These are phyloP conservation scores for Zaprionus vittiger DNA, from an alignment of 1,140 invertebrate species.

Conservation along the genomic window DNA sequence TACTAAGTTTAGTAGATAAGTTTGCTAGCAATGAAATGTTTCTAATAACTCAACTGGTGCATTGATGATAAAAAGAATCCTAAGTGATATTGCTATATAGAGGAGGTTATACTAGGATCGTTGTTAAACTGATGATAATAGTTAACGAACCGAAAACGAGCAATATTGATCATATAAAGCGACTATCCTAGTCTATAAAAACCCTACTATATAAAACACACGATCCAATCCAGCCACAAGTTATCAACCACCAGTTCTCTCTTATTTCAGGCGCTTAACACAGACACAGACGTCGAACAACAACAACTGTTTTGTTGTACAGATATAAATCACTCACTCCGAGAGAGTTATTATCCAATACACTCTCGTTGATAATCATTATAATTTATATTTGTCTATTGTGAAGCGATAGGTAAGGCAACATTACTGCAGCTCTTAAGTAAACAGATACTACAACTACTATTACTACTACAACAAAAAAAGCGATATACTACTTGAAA, in stretches of 20 bases:
- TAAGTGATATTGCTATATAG: slow-evolving; percentile 54
- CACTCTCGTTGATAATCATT: slow-evolving; percentile 52
- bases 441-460: slow-evolving; percentile 71
- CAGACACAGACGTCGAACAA: slow-evolving; percentile 60
- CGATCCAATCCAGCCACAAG: slow-evolving; percentile 72
- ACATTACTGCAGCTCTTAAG: slow-evolving; percentile 75
- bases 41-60: slow-evolving; percentile 77
- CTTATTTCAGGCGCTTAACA: slow-evolving; percentile 87
- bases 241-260: slow-evolving; percentile 89
- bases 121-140: slow-evolving; percentile 27
- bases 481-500: slow-evolving; percentile 12
- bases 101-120: slow-evolving; percentile 45
- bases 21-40: slow-evolving; percentile 49
- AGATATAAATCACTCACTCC: slow-evolving; percentile 55
- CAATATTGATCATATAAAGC: slow-evolving; percentile 6
- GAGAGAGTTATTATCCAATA: slow-evolving; percentile 45
- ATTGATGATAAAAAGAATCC: slow-evolving; percentile 72
- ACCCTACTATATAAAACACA: slow-evolving; percentile 53
- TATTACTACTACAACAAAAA: slow-evolving; percentile 15
- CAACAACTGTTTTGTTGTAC: slow-evolving; percentile 58
- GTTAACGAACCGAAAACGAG: not conserved
- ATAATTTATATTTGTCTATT: slow-evolving; percentile 73
- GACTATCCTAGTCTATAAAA: slow-evolving; percentile 41
- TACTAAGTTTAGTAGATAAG: slow-evolving; percentile 50
- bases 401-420: slow-evolving; percentile 84